A percentile compares a stretch with the other conserved stretches of the same genome.
Conservation (phyloP, 2,888 invertebrate species). For the Gandaritis pyraliata region DNA sequence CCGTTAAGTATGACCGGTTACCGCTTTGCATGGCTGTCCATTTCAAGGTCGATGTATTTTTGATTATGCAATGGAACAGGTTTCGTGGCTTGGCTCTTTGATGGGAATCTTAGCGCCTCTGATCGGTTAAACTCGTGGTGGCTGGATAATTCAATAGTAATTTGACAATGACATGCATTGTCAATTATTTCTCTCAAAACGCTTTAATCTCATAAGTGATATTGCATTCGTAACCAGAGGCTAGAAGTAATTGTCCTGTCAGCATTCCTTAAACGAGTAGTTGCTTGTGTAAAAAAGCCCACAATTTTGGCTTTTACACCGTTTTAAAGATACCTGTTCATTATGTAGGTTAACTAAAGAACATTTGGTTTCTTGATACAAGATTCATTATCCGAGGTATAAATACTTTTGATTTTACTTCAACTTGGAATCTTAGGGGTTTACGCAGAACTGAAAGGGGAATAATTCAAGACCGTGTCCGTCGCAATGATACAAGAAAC, state of each 20-base stretch:
- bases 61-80: constrained; percentile 43
- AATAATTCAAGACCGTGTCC: background rate
- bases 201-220: too few species aligned
- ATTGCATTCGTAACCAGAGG: constrained; percentile 6
- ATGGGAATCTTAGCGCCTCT: constrained; percentile 30
- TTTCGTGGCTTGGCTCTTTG: constrained; percentile 37
- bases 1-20: constrained; percentile 28
- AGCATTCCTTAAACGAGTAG: constrained; percentile 7
- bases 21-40: constrained; percentile 32
- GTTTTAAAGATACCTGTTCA: background rate
- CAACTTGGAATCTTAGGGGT: too few species aligned
- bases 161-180: constrained; percentile 5
- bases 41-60: constrained; percentile 47
- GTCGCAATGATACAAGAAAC: background rate
- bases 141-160: background rate
- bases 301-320: background rate
- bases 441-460: background rate
- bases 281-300: too few species aligned
- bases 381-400: too few species aligned
- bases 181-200: background rate
- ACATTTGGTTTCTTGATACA: too few species aligned
- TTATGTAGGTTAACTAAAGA: too few species aligned
- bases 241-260: constrained; percentile 8
- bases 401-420: too few species aligned
- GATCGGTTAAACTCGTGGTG: background rate